phyloP scores from a whole-genome alignment of 1,140 invertebrate genomes.

The Ctenoplectra terminalis region DNA sequence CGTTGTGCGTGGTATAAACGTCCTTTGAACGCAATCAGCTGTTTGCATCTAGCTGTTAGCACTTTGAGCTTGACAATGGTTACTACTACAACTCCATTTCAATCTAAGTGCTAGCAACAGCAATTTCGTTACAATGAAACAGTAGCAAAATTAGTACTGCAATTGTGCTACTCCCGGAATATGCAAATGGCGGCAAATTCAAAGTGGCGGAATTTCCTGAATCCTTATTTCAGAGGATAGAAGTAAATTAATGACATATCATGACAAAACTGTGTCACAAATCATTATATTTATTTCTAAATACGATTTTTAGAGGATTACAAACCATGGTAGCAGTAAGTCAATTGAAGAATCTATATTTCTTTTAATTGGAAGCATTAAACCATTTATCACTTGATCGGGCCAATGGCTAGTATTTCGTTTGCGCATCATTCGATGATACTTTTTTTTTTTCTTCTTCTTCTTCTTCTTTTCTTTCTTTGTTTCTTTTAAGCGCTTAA shows the following conservation, averaged over 20 bases:
- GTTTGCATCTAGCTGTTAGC: not conserved
- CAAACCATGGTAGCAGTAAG: conserved; percentile 61
- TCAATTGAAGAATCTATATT: conserved; percentile 60
- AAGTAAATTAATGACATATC: not conserved
- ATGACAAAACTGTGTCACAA: conserved; percentile 49
- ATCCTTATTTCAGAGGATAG: not conserved
- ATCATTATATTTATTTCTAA: conserved; percentile 66
- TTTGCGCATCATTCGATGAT: conserved; percentile 60
- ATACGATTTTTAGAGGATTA: conserved; percentile 66
- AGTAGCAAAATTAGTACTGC: not conserved
- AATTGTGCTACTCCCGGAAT: not conserved
- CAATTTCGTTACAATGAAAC: not conserved
- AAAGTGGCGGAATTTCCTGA: not conserved
- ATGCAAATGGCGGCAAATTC: conserved; percentile 3
- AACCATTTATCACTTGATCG: conserved; percentile 65
- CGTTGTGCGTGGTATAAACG: not conserved
- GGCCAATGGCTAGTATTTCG: conserved; percentile 57
- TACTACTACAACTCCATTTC: not conserved
- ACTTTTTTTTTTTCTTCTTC: conserved; percentile 33
- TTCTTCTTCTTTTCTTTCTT: no score
- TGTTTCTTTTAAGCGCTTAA: conserved; percentile 44
- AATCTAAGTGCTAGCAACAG: no score
- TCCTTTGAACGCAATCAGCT: conserved; percentile 13
- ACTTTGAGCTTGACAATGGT: not conserved
- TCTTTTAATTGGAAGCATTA: conserved; percentile 68